Evolutionary conservation across 2,113 vertebrate genomes (phyloP).

Genomic region (Pteropus alecto): DNA sequence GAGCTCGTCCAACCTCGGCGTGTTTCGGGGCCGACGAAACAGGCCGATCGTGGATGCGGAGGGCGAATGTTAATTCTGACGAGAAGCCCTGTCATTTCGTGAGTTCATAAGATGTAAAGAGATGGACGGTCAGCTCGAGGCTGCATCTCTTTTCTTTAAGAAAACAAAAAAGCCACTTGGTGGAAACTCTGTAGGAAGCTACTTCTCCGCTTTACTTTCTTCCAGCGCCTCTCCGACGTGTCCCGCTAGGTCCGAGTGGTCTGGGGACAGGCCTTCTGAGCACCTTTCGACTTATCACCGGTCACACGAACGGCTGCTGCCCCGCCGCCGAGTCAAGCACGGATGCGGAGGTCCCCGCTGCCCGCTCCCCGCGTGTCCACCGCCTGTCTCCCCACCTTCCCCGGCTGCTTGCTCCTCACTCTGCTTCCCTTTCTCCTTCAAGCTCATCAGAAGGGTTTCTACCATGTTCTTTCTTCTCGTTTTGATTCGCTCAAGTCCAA

Average conservation of each 20-base stretch:
- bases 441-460: not conserved
- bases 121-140: conserved; percentile 67
- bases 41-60: conserved; percentile 54
- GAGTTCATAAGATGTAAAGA: conserved; percentile 74
- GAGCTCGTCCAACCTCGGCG: conserved; percentile 49
- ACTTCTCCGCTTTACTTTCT: conserved; percentile 67
- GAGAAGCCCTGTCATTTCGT: conserved; percentile 72
- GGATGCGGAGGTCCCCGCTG: not conserved
- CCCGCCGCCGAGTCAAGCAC: not conserved
- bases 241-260: conserved; percentile 65
- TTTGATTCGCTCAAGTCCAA: not conserved
- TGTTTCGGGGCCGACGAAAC: conserved; percentile 69
- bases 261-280: conserved; percentile 54
- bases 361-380: rapidly evolving
- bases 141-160: conserved; percentile 74
- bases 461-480: not conserved
- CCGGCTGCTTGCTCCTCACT: not conserved
- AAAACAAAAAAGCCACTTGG: conserved; percentile 53
- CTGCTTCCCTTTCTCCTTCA: not conserved
- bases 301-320: conserved; percentile 30
- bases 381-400: too few relatives aligned
- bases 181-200: conserved; percentile 65
- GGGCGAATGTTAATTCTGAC: conserved; percentile 77
- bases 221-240: conserved; percentile 63
- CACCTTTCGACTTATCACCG: conserved; percentile 59